Evolutionary conservation across 1,140 invertebrate species (phyloP), one percentile per base, ranked within the genome.

Genomic region (Monochamus saltuarius): DNA sequence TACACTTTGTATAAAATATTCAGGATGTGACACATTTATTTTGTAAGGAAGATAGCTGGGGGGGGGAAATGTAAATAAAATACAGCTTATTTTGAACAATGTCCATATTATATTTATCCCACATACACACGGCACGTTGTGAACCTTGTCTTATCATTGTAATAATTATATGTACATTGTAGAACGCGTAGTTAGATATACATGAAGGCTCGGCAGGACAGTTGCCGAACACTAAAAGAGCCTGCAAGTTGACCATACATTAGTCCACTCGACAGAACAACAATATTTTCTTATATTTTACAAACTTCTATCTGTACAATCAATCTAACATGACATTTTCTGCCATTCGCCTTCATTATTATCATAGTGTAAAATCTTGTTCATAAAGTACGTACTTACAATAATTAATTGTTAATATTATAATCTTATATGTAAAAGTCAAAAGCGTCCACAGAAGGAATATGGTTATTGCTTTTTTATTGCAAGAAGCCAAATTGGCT

Each of bases 91-190:
- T 82, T 87, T 89, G 86, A 89, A 89, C 86, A 89, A 87, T 89
- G 86, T 89, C 85, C 86, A 87, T 87, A 87, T 87, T 87, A 87
- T 87, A 87, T 87, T 82, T 80, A 86, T 86, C 85, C 85, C 86
- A 88, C 86, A 87, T 87, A 88, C 86, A 88, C 86, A 88, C 86
- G 87, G 87, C 87, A 89, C 86, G 85, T 88, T 87, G 87, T 89
- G 86, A 89, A 88, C 86, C 86, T 87, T 86, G 84, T 86, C 85
- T 87, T 87, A 86, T 75, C 73, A 72, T 75, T 77, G 71, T 75
- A 76, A 71, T 76, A 75, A 73, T 71, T 83, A 82, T 85, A 84
- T 84, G 82, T 85, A 85, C 83, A 85, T 84, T 84, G 83, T 83
- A 85, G 82, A 84, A 84, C 83, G 82, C 83, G 81, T 83, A 83